Evolutionary conservation across 2,888 invertebrate species (phyloP).

Genomic region (Teleogryllus oceanicus): DNA sequence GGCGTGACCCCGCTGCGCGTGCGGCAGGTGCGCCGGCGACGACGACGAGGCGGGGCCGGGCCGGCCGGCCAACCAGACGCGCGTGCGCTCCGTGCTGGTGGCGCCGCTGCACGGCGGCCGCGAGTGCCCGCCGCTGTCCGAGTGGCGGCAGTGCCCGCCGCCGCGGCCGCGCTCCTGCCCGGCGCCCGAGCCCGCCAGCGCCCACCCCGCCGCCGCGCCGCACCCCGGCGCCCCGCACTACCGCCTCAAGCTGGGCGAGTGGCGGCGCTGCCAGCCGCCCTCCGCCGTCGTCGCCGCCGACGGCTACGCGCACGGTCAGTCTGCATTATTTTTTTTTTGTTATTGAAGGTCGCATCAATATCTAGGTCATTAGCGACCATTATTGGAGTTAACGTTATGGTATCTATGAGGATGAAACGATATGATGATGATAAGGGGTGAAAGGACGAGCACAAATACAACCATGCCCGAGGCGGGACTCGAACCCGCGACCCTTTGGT

Average conservation of each 20-base stretch:
- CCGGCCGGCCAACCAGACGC: conserved; percentile 37
- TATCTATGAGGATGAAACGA: too few relatives aligned
- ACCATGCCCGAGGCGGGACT: too few relatives aligned
- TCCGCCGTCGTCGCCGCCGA: conserved; percentile 34
- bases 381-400: too few relatives aligned
- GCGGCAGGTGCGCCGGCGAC: conserved; percentile 36
- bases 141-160: not conserved
- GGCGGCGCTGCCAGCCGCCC: conserved; percentile 42
- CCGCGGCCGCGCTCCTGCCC: conserved; percentile 28
- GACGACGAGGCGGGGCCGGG: conserved; percentile 30
- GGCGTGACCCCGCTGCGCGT: not conserved
- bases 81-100: conserved; percentile 43
- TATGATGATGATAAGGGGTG: too few relatives aligned
- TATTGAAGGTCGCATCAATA: too few relatives aligned
- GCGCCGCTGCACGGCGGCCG: conserved; percentile 45
- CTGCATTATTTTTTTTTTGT: too few relatives aligned
- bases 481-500: too few relatives aligned
- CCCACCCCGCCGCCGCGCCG: conserved; percentile 45
- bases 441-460: too few relatives aligned
- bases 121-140: conserved; percentile 42
- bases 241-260: conserved; percentile 42
- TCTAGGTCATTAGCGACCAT: too few relatives aligned
- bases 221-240: conserved; percentile 42
- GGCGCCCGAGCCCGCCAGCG: conserved; percentile 42
- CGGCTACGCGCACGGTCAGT: conserved; percentile 33